Conservation (phyloP, 2,888 invertebrate genomes). For the Polydrusus tereticollis region DNA sequence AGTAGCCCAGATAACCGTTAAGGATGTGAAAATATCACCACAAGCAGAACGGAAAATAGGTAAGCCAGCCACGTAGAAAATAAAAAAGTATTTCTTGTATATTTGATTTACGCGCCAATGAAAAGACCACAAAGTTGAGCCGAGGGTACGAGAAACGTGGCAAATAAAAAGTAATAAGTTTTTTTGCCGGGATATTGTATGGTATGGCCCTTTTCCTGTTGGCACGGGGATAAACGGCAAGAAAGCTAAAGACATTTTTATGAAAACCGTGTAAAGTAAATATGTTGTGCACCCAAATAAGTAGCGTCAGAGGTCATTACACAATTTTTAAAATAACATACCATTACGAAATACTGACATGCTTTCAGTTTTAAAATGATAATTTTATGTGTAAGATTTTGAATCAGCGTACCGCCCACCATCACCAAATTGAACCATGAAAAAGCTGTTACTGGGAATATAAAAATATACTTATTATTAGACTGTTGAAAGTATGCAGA, state of each 20-base stretch:
- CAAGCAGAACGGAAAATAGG: background rate
- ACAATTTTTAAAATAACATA: no score
- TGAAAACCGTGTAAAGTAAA: no score
- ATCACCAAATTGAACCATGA: no score
- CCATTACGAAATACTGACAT: no score
- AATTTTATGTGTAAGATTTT: no score
- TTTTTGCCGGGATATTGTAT: background rate
- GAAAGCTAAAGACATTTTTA: background rate
- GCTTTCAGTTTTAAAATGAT: no score
- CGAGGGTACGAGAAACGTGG: background rate
- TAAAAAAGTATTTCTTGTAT: slow-evolving; percentile 18
- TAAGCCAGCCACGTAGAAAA: slow-evolving; percentile 1
- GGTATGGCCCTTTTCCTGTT: background rate
- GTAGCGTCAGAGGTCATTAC: no score
- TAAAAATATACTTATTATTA: no score
- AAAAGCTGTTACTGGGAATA: no score
- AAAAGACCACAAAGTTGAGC: slow-evolving; percentile 7
- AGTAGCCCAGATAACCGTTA: background rate
- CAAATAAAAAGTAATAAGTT: slow-evolving; percentile 10
- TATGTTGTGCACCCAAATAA: no score
- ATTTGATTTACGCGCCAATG: slow-evolving; percentile 10
- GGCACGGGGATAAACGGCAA: background rate
- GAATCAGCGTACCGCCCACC: no score
- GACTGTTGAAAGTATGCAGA: no score
- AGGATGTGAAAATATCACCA: background rate